phyloP scores from a whole-genome alignment of 2,888 invertebrate species.

The Amphipoea oculea region DNA sequence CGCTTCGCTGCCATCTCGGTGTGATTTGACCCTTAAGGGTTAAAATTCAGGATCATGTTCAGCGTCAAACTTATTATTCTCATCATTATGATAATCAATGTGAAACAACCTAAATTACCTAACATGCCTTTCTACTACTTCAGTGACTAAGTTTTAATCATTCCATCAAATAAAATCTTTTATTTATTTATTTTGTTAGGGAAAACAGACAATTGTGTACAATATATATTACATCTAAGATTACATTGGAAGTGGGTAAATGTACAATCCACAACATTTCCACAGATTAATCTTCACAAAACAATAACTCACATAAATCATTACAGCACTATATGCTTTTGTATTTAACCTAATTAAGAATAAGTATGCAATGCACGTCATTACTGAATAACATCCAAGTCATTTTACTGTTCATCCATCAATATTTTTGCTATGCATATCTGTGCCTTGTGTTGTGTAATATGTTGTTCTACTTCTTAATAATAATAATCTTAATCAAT shows the following conservation, averaged over 20 bases:
- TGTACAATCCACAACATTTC: no score
- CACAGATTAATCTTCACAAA: not conserved
- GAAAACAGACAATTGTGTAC: no score
- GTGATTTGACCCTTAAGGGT: no score
- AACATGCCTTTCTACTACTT: not conserved
- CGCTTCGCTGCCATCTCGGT: no score
- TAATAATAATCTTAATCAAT: conserved; percentile 1
- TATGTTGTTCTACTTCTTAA: not conserved
- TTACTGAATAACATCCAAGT: not conserved
- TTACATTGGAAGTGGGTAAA: no score
- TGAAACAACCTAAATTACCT: not conserved
- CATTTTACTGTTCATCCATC: not conserved
- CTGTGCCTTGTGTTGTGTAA: not conserved
- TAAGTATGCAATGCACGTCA: not conserved
- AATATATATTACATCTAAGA: no score
- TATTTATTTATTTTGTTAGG: no score
- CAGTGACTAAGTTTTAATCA: not conserved
- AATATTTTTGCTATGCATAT: not conserved
- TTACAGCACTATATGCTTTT: not conserved
- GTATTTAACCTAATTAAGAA: conserved; percentile 6
- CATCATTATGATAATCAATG: not conserved
- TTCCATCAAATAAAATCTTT: not conserved
- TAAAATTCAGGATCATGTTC: not conserved
- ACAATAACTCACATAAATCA: not conserved
- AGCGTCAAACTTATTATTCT: not conserved